phyloP scores from a whole-genome alignment of 1,140 invertebrate species.

The Bradynema listronoti region DNA sequence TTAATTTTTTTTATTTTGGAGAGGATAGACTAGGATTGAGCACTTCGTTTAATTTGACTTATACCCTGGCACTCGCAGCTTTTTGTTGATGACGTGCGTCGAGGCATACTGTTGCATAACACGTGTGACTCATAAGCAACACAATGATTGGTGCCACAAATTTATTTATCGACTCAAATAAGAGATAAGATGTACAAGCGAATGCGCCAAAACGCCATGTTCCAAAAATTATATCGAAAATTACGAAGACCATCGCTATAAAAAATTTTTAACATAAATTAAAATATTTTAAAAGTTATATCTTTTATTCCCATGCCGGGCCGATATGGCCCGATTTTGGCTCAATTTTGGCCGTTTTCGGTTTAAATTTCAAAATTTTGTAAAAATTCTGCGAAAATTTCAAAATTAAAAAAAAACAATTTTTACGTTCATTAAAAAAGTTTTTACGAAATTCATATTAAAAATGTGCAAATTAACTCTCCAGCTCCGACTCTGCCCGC shows the following conservation, averaged over 20 bases:
- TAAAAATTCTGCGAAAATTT: not conserved
- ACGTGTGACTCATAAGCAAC: conserved; percentile 50
- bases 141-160: conserved; percentile 30
- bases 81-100: conserved; percentile 46
- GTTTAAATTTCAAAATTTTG: not conserved
- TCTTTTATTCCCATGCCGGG: no score
- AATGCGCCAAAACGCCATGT: conserved; percentile 44
- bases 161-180: conserved; percentile 57
- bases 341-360: no score
- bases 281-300: not conserved
- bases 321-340: no score
- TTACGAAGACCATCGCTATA: conserved; percentile 50
- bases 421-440: not conserved
- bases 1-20: no score
- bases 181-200: conserved; percentile 49
- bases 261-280: not conserved
- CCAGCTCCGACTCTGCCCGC: no score
- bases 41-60: no score
- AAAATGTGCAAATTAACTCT: no score
- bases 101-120: conserved; percentile 54
- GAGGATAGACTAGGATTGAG: no score
- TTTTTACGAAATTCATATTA: not conserved
- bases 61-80: conserved; percentile 54
- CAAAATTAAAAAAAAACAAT: not conserved
- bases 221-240: conserved; percentile 48